Percentiles rank a stretch among this genome's conserved stretches.
Conservation (phyloP, 2,797 vertebrate genomes). For the Enteromius viviparus region DNA sequence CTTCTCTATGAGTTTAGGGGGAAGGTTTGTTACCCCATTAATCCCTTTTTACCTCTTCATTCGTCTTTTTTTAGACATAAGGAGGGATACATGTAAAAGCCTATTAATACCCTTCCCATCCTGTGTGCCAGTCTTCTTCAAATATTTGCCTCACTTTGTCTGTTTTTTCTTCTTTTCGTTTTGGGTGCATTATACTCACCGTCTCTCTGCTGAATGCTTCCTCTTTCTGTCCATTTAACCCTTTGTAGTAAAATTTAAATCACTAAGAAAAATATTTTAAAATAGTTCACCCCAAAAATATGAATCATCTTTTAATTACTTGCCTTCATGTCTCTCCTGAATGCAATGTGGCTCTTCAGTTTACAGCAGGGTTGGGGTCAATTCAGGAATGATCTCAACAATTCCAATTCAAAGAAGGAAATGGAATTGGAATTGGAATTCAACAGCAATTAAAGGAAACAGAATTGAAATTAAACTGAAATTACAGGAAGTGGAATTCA, state of each 20-base stretch:
- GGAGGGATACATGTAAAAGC: not conserved
- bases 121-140: constrained; percentile 28
- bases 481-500: no score
- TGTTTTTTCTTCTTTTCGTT: not conserved
- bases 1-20: not conserved
- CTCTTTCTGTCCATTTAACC: not conserved
- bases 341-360: not conserved
- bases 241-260: not conserved
- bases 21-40: constrained; percentile 5
- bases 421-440: no score
- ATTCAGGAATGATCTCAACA: no score
- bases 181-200: not conserved
- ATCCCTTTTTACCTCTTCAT: not conserved
- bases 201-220: not conserved
- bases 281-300: not conserved
- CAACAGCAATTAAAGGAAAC: no score
- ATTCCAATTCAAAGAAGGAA: no score
- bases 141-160: constrained; percentile 26
- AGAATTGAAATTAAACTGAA: no score
- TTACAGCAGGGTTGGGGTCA: no score
- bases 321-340: not conserved
- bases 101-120: not conserved
- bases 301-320: no score
- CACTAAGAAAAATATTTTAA: not conserved
- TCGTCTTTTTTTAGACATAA: constrained; percentile 2